phyloP scores from a whole-genome alignment of 2,888 invertebrate genomes.

The Sericinus montela region DNA sequence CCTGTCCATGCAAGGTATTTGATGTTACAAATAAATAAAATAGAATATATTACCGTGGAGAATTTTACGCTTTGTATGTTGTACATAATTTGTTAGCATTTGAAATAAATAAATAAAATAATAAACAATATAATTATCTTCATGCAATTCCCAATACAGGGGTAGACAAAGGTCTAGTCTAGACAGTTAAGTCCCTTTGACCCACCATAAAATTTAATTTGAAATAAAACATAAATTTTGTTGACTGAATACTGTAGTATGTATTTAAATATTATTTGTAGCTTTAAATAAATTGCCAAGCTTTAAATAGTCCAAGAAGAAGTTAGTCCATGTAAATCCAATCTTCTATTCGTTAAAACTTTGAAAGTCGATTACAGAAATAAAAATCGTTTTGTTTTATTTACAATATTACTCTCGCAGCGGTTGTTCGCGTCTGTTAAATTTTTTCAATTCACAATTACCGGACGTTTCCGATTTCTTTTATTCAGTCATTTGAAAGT shows the following conservation, averaged over 20 bases:
- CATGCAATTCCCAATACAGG: too few species aligned
- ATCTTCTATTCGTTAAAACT: constrained; percentile 24
- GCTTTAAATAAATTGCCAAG: too few species aligned
- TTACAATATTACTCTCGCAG: constrained; percentile 15
- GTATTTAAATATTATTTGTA: too few species aligned
- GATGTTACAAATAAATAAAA: constrained; percentile 8
- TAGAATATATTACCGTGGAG: not conserved
- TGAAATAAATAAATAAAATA: too few species aligned
- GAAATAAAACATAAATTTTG: too few species aligned
- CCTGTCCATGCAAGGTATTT: not conserved
- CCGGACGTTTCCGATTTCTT: constrained; percentile 10
- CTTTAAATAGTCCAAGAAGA: not conserved
- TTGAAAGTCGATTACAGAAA: constrained; percentile 15
- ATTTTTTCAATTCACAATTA: constrained; percentile 8
- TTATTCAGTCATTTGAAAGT: constrained; percentile 10
- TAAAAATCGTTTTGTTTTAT: constrained; percentile 15
- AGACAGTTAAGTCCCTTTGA: too few species aligned
- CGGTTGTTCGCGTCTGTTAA: constrained; percentile 6
- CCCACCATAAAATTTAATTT: too few species aligned
- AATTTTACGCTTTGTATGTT: not conserved
- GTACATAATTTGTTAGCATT: too few species aligned
- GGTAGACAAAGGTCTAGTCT: too few species aligned
- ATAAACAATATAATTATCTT: too few species aligned
- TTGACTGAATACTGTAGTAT: too few species aligned
- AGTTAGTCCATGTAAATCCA: constrained; percentile 8